A percentile compares a stretch with the other conserved stretches of the same genome.
Conservation (phyloP, 1,140 invertebrate genomes). For the Panagrolaimus sp. region DNA sequence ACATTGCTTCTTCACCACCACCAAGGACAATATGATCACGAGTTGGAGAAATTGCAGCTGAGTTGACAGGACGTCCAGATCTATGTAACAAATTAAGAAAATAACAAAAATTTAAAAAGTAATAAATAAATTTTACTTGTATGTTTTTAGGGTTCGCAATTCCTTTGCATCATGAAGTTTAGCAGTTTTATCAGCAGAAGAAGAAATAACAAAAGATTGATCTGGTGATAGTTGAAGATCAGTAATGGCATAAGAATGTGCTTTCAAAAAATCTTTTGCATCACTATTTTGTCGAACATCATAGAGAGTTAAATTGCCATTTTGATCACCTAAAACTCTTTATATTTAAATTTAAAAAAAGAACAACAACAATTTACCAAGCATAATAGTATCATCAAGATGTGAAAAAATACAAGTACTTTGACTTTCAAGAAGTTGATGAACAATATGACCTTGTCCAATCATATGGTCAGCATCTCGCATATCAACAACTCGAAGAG, state of each 20-base stretch:
- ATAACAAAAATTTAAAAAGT: background rate
- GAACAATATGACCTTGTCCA: conserved; percentile 8
- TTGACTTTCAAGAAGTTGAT: conserved; percentile 25
- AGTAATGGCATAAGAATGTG: conserved; percentile 45
- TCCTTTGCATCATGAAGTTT: conserved; percentile 49
- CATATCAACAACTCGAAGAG: conserved; percentile 45
- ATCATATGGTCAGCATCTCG: conserved; percentile 46
- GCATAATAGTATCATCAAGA: conserved; percentile 51
- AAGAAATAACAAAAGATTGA: conserved; percentile 51
- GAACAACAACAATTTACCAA: conserved; percentile 29
- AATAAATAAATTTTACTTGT: conserved; percentile 41
- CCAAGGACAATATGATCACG: conserved; percentile 58
- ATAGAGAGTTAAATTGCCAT: conserved; percentile 45
- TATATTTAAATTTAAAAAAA: background rate
- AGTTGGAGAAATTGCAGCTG: conserved; percentile 57
- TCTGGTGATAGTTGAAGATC: conserved; percentile 56
- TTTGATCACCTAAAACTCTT: conserved; percentile 34
- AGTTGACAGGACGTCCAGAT: conserved; percentile 58
- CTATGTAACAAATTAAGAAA: conserved; percentile 25
- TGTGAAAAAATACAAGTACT: conserved; percentile 46
- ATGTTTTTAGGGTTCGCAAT: conserved; percentile 51
- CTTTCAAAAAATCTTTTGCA: conserved; percentile 42
- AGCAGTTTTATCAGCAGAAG: conserved; percentile 57
- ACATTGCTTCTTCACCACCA: conserved; percentile 58
- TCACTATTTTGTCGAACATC: conserved; percentile 48